These are phyloP conservation scores for Lindbergichthys nudifrons DNA, from an alignment of 2,797 vertebrate genomes.

Conservation along the genomic window DNA sequence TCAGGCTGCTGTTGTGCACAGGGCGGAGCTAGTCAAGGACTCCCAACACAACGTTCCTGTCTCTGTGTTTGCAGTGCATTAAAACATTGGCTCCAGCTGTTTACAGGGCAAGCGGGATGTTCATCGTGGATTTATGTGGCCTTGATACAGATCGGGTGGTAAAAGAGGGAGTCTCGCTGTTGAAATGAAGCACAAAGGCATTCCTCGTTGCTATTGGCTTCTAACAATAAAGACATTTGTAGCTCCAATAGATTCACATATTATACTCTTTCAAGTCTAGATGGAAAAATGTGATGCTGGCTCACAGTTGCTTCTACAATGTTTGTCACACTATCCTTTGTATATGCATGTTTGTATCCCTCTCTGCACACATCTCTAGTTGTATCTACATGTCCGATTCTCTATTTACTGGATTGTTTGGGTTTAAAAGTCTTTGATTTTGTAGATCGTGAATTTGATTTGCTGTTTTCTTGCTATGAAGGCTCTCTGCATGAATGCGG, in stretches of 20 bases:
- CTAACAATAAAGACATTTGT: conserved; percentile 1
- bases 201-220: neutral
- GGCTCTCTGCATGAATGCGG: neutral
- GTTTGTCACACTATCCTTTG: conserved; percentile 53
- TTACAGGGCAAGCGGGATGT: conserved; percentile 36
- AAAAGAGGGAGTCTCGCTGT: conserved; percentile 5
- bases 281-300: conserved; percentile 17
- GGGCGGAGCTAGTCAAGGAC: conserved; percentile 10
- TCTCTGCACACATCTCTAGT: conserved; percentile 29
- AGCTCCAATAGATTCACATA: neutral
- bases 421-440: conserved; percentile 56
- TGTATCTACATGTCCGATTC: conserved; percentile 42
- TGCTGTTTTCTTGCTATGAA: neutral
- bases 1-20: conserved; percentile 20
- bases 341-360: conserved; percentile 49
- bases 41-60: conserved; percentile 27
- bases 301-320: neutral
- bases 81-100: conserved; percentile 64
- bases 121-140: conserved; percentile 45
- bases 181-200: conserved; percentile 11
- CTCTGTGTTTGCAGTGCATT: conserved; percentile 47
- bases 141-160: conserved; percentile 32
- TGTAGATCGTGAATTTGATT: conserved; percentile 25
- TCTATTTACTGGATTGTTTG: conserved; percentile 62
- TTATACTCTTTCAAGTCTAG: conserved; percentile 8